These are phyloP conservation scores for Pungitius pungitius DNA, from an alignment of 2,113 vertebrate genomes.

Conservation along the genomic window DNA sequence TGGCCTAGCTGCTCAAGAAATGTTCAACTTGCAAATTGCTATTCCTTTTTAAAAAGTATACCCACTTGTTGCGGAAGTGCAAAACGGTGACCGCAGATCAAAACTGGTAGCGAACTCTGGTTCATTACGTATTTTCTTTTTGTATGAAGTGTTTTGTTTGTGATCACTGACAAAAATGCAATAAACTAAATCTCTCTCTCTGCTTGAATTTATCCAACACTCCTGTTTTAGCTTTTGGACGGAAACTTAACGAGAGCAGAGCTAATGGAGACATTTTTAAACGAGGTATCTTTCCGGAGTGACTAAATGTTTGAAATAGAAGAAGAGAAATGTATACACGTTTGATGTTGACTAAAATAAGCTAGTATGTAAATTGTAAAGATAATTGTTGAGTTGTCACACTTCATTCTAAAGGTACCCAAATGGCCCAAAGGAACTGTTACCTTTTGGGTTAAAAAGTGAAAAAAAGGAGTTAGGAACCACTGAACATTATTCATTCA, in stretches of 20 bases:
- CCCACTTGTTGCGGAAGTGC: background rate
- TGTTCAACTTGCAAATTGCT: background rate
- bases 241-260: background rate
- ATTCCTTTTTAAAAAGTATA: background rate
- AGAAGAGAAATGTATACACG: no score
- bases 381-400: no score
- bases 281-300: background rate
- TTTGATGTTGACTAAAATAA: background rate
- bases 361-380: no score
- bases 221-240: background rate
- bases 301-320: background rate
- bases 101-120: background rate
- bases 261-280: background rate
- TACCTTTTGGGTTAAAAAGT: no score
- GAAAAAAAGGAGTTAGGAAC: no score
- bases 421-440: no score
- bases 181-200: background rate
- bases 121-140: background rate
- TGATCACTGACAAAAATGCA: background rate
- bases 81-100: background rate
- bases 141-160: background rate
- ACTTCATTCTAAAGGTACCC: no score
- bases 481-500: background rate
- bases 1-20: background rate
- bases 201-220: background rate